Percentiles rank a stretch among this genome's conserved stretches.
These are phyloP conservation scores for Leptinotarsa rubiginosa DNA, from an alignment of 2,888 invertebrate species.

Conservation along the genomic window DNA sequence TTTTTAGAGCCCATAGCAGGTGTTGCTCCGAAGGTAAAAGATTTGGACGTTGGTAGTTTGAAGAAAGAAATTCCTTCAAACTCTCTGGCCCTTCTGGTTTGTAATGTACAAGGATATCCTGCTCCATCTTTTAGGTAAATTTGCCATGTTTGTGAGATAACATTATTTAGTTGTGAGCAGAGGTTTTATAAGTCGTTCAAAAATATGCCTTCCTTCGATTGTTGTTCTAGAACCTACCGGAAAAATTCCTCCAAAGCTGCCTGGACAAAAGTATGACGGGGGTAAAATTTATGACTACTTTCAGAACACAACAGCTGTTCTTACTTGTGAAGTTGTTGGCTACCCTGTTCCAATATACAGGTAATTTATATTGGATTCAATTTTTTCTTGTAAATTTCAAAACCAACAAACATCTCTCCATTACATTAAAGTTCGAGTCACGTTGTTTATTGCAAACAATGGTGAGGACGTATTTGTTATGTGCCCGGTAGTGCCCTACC, in stretches of 20 bases:
- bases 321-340: constrained; percentile 78
- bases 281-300: constrained; percentile 72
- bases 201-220: constrained; percentile 66
- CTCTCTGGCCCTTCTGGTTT: constrained; percentile 64
- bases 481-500: constrained; percentile 66
- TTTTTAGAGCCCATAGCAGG: constrained; percentile 67
- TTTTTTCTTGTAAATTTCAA: constrained; percentile 60
- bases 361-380: constrained; percentile 64
- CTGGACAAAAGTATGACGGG: constrained; percentile 69
- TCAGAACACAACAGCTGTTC: constrained; percentile 69
- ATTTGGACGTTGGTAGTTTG: constrained; percentile 66
- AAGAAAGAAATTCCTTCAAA: constrained; percentile 61
- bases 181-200: constrained; percentile 60
- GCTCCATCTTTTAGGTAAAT: constrained; percentile 74
- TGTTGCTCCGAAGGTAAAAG: constrained; percentile 66
- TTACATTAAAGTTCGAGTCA: constrained; percentile 68
- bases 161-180: constrained; percentile 23
- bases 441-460: constrained; percentile 66
- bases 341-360: constrained; percentile 78
- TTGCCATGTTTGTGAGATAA: constrained; percentile 1
- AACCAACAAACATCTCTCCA: constrained; percentile 77
- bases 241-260: constrained; percentile 73
- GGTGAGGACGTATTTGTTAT: constrained; percentile 66
- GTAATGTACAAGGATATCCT: constrained; percentile 70
- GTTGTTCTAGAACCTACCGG: constrained; percentile 71